phyloP scores from a whole-genome alignment of 2,113 vertebrate genomes.

The Dicerorhinus sumatrensis region DNA sequence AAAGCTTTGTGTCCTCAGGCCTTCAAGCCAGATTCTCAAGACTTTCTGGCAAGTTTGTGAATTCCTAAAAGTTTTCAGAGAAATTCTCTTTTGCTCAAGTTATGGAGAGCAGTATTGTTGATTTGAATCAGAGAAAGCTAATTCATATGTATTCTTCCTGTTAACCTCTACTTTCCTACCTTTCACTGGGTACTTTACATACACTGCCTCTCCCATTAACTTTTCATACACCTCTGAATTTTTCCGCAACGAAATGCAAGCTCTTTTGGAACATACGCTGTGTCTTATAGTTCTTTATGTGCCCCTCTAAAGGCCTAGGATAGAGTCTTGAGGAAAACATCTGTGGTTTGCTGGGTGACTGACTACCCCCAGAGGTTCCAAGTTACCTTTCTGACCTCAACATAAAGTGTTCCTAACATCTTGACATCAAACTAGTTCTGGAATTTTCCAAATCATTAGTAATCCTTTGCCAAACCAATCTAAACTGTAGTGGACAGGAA shows the following conservation, averaged over 20 bases:
- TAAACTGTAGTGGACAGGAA: slow-evolving; percentile 55
- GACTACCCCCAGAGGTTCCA: slow-evolving; percentile 38
- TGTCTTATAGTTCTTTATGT: slow-evolving; percentile 15
- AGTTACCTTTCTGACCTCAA: slow-evolving; percentile 49
- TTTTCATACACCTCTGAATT: slow-evolving; percentile 13
- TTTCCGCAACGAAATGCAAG: not conserved
- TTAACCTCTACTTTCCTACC: not conserved
- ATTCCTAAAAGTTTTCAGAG: not conserved
- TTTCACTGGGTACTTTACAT: not conserved
- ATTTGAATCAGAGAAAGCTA: not conserved
- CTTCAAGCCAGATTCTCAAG: not conserved
- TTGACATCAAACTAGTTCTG: slow-evolving; percentile 45
- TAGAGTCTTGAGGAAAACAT: slow-evolving; percentile 61
- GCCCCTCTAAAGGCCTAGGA: not conserved
- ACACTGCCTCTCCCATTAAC: not conserved
- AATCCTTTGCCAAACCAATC: slow-evolving; percentile 52
- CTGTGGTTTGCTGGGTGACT: not conserved
- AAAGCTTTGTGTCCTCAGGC: not conserved
- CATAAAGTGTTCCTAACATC: slow-evolving; percentile 56
- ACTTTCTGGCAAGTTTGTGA: not conserved
- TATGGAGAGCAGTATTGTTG: not conserved
- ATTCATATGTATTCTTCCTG: not conserved
- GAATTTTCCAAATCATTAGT: slow-evolving; percentile 67
- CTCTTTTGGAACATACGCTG: not conserved
- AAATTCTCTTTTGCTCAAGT: not conserved